phyloP scores from a whole-genome alignment of 1,140 invertebrate genomes.

The Oryzaephilus surinamensis region DNA sequence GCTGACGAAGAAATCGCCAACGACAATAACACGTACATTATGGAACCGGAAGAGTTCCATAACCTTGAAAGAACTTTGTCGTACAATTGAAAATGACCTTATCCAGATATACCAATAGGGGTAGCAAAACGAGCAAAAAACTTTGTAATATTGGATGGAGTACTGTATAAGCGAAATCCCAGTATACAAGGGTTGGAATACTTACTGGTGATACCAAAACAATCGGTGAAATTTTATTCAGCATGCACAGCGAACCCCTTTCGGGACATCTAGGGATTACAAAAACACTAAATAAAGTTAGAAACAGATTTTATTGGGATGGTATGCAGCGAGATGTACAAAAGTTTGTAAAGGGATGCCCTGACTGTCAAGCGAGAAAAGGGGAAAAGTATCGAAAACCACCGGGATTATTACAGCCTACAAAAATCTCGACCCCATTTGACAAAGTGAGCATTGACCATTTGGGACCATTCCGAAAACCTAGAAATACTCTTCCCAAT shows the following conservation, averaged over 20 bases:
- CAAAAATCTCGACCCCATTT: slow-evolving; percentile 15
- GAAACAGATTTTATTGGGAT: slow-evolving; percentile 16
- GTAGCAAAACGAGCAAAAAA: no score
- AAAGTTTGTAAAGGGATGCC: slow-evolving; percentile 20
- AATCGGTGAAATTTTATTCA: no score
- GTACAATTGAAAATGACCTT: neutral
- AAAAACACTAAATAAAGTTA: slow-evolving; percentile 17
- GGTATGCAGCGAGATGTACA: slow-evolving; percentile 16
- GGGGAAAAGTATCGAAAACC: neutral
- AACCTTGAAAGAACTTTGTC: neutral
- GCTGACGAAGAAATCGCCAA: neutral
- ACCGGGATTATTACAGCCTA: slow-evolving; percentile 6
- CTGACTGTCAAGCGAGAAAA: slow-evolving; percentile 17
- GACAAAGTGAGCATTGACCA: slow-evolving; percentile 17
- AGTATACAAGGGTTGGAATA: no score
- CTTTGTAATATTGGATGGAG: no score
- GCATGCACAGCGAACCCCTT: no score
- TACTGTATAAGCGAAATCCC: no score
- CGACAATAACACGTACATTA: slow-evolving; percentile 3
- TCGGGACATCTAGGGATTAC: slow-evolving; percentile 11
- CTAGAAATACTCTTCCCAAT: slow-evolving; percentile 13
- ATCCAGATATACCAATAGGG: neutral
- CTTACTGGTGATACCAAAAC: no score
- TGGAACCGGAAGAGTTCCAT: neutral
- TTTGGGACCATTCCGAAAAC: slow-evolving; percentile 18